These are phyloP conservation scores for Phortica magna DNA, from an alignment of 2,888 invertebrate genomes.

Conservation along the genomic window DNA sequence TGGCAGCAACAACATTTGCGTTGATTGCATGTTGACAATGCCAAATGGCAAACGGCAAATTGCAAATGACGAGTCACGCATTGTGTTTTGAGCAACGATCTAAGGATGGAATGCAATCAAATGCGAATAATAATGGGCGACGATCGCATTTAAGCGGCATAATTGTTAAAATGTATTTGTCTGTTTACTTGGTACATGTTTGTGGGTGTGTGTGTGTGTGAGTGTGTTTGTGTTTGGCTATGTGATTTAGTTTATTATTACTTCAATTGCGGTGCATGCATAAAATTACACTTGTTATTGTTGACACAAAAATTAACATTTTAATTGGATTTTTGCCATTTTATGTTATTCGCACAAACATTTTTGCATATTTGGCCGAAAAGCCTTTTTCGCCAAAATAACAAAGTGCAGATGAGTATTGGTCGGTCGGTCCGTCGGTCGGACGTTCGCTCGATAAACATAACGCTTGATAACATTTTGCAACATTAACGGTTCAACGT, in stretches of 20 bases:
- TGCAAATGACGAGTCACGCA: too few species aligned
- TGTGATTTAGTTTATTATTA: constrained; percentile 36
- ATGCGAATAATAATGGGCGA: constrained; percentile 31
- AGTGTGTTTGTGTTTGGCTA: background rate
- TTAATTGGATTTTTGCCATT: constrained; percentile 58
- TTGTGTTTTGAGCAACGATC: too few species aligned
- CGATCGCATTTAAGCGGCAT: constrained; percentile 38
- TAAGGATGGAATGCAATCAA: background rate
- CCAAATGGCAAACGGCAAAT: too few species aligned
- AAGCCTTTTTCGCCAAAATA: background rate
- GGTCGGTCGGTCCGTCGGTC: too few species aligned
- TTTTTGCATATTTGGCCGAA: background rate
- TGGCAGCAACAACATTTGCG: too few species aligned
- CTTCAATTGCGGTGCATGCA: constrained; percentile 48
- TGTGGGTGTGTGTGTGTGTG: background rate
- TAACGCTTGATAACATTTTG: constrained; percentile 8
- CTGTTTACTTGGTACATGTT: background rate
- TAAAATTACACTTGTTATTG: constrained; percentile 55
- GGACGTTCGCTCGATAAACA: too few species aligned
- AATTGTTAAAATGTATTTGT: constrained; percentile 29
- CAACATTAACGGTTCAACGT: constrained; percentile 1
- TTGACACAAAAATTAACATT: constrained; percentile 61
- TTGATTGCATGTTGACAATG: too few species aligned
- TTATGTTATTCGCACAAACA: constrained; percentile 29
- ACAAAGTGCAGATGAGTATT: background rate